phyloP scores from a whole-genome alignment of 2,113 vertebrate genomes.

The Zootoca vivipara region DNA sequence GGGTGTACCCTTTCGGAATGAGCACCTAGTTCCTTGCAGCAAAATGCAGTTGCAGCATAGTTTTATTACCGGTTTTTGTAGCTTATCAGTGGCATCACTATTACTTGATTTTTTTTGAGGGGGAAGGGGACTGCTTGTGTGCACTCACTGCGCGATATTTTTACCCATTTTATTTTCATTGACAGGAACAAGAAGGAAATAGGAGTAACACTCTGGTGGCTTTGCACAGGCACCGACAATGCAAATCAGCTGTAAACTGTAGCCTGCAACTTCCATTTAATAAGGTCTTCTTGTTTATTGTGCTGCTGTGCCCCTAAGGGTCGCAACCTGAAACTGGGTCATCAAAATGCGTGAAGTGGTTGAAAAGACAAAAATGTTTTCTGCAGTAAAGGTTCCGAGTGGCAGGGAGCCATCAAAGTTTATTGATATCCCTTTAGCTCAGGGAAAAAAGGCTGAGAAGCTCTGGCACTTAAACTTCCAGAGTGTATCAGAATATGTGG shows the following conservation, averaged over 20 bases:
- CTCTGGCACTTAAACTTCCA: neutral
- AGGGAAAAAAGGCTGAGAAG: neutral
- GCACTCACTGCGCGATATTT: neutral
- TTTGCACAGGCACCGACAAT: neutral
- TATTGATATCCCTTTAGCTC: neutral
- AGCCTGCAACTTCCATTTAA: constrained; percentile 28
- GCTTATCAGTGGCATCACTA: neutral
- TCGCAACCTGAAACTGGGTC: constrained; percentile 31
- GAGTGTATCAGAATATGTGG: neutral
- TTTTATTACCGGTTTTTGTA: constrained; percentile 21
- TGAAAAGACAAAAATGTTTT: constrained; percentile 14
- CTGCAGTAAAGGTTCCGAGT: neutral
- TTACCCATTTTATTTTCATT: neutral
- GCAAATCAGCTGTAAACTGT: constrained; percentile 26
- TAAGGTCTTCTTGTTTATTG: neutral
- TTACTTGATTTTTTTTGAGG: constrained; percentile 8
- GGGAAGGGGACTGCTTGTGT: neutral
- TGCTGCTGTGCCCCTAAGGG: constrained; percentile 4
- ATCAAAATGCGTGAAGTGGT: constrained; percentile 21
- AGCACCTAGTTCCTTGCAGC: neutral
- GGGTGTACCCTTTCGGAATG: no score
- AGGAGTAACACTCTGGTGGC: neutral
- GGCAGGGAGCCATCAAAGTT: constrained; percentile 1
- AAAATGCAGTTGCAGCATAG: neutral
- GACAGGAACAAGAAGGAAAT: neutral